These are phyloP conservation scores for Nycticorax nycticorax DNA, from an alignment of 2,113 vertebrate species.

Conservation along the genomic window DNA sequence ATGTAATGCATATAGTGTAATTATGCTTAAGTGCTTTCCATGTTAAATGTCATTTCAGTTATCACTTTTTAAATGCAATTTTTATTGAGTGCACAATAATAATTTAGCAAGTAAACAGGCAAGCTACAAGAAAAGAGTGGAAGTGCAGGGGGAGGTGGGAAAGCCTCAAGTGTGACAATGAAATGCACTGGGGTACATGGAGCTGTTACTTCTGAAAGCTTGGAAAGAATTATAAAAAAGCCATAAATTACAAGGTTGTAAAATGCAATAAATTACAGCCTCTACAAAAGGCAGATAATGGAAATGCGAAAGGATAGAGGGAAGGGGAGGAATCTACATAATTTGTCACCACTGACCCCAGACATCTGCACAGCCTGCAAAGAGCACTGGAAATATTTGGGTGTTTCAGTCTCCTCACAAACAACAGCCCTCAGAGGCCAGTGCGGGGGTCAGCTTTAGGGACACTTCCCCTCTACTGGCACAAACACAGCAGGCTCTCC, in stretches of 20 bases:
- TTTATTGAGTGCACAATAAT: conserved; percentile 77
- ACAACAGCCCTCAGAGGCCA: neutral
- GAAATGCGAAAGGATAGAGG: conserved; percentile 63
- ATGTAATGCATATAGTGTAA: conserved; percentile 77
- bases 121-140: conserved; percentile 65
- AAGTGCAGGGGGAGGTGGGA: conserved; percentile 54
- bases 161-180: conserved; percentile 60
- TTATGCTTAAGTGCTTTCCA: conserved; percentile 79
- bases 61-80: conserved; percentile 76
- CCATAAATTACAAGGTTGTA: conserved; percentile 73
- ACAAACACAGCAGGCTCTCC: neutral
- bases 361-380: conserved; percentile 60
- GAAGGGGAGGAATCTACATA: conserved; percentile 69
- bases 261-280: conserved; percentile 76
- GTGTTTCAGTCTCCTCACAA: conserved; percentile 36
- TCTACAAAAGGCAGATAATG: conserved; percentile 74
- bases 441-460: neutral
- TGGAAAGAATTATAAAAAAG: conserved; percentile 56
- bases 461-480: neutral
- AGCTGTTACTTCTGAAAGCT: conserved; percentile 70
- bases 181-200: conserved; percentile 57
- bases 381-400: conserved; percentile 64
- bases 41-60: conserved; percentile 80
- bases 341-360: conserved; percentile 72
- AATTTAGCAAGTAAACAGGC: conserved; percentile 70